A percentile compares a stretch with the other conserved stretches of the same genome.
phyloP scores from a whole-genome alignment of 2,888 invertebrate species.

The Nomada hirtipes region DNA sequence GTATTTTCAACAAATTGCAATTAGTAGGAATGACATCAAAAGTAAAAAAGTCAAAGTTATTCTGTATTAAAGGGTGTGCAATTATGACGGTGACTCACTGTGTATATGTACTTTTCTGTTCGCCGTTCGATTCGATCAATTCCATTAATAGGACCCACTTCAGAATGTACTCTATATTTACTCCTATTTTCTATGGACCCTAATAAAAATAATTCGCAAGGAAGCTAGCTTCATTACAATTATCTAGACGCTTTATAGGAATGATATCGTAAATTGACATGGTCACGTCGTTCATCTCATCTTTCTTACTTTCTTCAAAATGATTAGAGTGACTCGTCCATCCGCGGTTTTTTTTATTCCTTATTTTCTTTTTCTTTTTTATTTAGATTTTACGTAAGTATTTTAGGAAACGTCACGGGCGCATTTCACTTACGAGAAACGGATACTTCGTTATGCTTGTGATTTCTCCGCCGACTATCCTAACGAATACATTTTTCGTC shows the following conservation, averaged over 20 bases:
- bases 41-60: too few species aligned
- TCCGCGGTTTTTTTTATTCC: neutral
- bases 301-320: slow-evolving; percentile 8
- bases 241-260: slow-evolving; percentile 22
- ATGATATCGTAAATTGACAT: slow-evolving; percentile 45
- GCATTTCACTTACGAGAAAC: slow-evolving; percentile 70
- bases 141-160: slow-evolving; percentile 47
- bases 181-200: slow-evolving; percentile 5
- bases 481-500: slow-evolving; percentile 44
- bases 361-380: neutral
- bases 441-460: slow-evolving; percentile 72
- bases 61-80: too few species aligned
- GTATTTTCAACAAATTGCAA: too few species aligned
- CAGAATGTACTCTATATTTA: neutral
- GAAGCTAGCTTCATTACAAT: slow-evolving; percentile 3
- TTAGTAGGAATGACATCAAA: too few species aligned
- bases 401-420: slow-evolving; percentile 53
- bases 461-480: slow-evolving; percentile 74
- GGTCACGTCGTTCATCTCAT: neutral
- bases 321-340: slow-evolving; percentile 38
- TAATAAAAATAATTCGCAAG: slow-evolving; percentile 26
- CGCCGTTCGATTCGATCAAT: slow-evolving; percentile 10
- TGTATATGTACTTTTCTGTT: too few species aligned
- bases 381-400: slow-evolving; percentile 3
- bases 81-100: too few species aligned